These are phyloP conservation scores for Lucilia cuprina DNA, from an alignment of 1,140 invertebrate genomes.

Conservation along the genomic window DNA sequence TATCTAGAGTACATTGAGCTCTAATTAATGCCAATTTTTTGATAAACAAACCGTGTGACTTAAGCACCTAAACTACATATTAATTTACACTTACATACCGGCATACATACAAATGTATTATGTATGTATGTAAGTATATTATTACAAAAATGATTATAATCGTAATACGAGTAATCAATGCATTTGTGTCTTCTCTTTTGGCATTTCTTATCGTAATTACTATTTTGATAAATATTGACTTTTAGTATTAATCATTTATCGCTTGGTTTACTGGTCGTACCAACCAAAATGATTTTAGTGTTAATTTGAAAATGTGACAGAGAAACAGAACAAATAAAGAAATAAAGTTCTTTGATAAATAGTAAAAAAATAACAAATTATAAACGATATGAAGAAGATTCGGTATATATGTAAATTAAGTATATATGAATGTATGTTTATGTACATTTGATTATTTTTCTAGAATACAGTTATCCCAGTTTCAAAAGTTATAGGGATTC, in stretches of 20 bases:
- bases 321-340: neutral
- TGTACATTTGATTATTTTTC: no score
- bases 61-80: neutral
- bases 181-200: neutral
- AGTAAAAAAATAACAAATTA: neutral
- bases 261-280: neutral
- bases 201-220: slow-evolving; percentile 35
- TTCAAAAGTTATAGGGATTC: no score
- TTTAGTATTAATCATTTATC: slow-evolving; percentile 20
- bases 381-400: neutral
- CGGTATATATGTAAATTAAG: no score
- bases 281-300: neutral
- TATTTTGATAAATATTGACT: slow-evolving; percentile 32
- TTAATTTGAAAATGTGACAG: neutral
- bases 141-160: neutral
- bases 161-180: slow-evolving; percentile 22
- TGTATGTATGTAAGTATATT: no score
- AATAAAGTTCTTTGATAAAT: neutral
- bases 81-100: neutral
- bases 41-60: neutral
- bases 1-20: neutral
- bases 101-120: no score
- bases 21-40: neutral
- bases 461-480: no score
- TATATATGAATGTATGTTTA: no score